phyloP scores from a whole-genome alignment of 1,140 invertebrate genomes.

The Megalopta genalis region DNA sequence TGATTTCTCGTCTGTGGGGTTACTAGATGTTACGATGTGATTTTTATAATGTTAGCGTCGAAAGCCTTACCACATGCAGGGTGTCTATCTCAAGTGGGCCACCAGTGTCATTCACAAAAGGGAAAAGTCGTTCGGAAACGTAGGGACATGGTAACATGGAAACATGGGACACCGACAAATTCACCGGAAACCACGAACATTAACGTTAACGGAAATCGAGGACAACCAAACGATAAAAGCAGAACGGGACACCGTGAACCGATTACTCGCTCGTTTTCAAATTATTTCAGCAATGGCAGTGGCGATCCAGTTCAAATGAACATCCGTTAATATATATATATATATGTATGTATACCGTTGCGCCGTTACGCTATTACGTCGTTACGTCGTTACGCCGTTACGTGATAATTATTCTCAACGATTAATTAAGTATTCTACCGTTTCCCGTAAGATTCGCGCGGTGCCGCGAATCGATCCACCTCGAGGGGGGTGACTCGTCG shows the following conservation, averaged over 20 bases:
- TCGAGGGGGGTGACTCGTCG: neutral
- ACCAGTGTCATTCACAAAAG: slow-evolving; percentile 52
- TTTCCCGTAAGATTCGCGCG: neutral
- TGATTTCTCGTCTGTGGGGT: slow-evolving; percentile 37
- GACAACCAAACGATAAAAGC: neutral
- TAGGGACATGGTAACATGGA: neutral
- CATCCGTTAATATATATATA: slow-evolving; percentile 41
- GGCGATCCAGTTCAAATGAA: slow-evolving; percentile 52
- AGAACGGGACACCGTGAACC: slow-evolving; percentile 1
- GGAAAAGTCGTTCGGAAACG: slow-evolving; percentile 14
- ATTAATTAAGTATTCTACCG: slow-evolving; percentile 23
- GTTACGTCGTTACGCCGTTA: slow-evolving; percentile 29
- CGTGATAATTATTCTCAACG: slow-evolving; percentile 39
- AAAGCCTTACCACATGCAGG: slow-evolving; percentile 65
- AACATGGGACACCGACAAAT: neutral
- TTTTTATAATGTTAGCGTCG: slow-evolving; percentile 59
- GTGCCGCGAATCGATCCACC: neutral
- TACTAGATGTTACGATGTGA: slow-evolving; percentile 42
- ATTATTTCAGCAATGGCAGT: slow-evolving; percentile 46
- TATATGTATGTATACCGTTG: slow-evolving; percentile 16
- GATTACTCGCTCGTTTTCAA: slow-evolving; percentile 6
- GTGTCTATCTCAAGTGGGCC: slow-evolving; percentile 61
- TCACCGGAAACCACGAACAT: neutral
- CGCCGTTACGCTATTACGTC: slow-evolving; percentile 24
- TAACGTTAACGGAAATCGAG: neutral